These are phyloP conservation scores for Holothuria scabra DNA, from an alignment of 53 echinoderm and acorn worm species.

Conservation along the genomic window DNA sequence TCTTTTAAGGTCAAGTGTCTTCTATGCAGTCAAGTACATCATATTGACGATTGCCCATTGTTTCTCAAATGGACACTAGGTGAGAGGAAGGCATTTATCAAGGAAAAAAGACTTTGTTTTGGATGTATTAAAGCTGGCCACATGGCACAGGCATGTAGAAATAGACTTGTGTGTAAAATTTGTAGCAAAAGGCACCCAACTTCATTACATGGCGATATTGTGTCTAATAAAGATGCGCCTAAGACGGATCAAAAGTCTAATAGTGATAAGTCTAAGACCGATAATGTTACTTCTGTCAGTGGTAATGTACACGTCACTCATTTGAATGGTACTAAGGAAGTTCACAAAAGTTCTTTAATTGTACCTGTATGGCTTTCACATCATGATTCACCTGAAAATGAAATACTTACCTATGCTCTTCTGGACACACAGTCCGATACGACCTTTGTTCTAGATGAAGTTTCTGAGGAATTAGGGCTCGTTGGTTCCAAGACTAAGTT, in stretches of 20 bases:
- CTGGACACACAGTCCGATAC: conserved; percentile 1
- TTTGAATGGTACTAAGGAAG: neutral
- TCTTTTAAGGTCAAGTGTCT: neutral
- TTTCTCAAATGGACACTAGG: neutral
- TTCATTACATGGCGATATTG: conserved; percentile 39
- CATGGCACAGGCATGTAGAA: conserved; percentile 9
- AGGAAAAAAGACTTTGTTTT: neutral
- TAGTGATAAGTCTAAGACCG: too few species aligned
- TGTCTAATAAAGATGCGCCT: neutral
- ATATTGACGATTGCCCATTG: neutral
- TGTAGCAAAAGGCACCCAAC: conserved; percentile 63
- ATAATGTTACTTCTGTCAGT: too few species aligned
- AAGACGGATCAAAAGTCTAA: too few species aligned
- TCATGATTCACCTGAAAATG: neutral
- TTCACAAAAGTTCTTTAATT: conserved; percentile 17
- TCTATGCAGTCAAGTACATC: neutral
- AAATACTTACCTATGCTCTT: neutral
- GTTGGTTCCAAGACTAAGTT: neutral
- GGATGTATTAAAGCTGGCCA: neutral
- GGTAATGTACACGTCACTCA: neutral
- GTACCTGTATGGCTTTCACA: neutral
- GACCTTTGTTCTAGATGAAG: neutral
- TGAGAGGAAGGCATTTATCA: conserved; percentile 14
- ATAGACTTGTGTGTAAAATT: conserved; percentile 38
- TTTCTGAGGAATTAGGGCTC: neutral